Evolutionary conservation across 2,113 vertebrate species (phyloP).

Genomic region (Ifrita kowaldi): DNA sequence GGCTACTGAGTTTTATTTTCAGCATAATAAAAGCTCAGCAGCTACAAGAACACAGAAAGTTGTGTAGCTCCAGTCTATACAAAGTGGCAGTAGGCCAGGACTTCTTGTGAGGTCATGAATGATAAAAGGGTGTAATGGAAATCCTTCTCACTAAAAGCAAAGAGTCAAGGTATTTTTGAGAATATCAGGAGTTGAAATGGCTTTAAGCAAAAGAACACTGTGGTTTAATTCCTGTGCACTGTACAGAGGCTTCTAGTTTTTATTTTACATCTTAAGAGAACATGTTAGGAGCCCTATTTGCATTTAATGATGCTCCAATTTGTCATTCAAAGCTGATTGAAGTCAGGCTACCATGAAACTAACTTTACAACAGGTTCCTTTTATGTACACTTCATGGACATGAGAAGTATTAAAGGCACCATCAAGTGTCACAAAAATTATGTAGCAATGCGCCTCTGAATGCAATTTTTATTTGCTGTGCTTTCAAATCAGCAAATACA

Average conservation of each 20-base stretch:
- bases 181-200: neutral
- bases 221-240: neutral
- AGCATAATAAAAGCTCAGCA: neutral
- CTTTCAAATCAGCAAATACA: neutral
- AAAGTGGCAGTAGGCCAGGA: neutral
- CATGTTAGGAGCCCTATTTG: neutral
- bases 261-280: neutral
- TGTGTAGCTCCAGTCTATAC: neutral
- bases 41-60: neutral
- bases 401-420: neutral
- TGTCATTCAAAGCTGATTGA: neutral
- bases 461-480: neutral
- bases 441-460: neutral
- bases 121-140: neutral
- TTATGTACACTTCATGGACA: neutral
- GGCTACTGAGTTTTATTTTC: neutral
- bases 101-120: neutral
- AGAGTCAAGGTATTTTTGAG: neutral
- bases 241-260: neutral
- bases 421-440: slow-evolving; percentile 24
- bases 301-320: neutral
- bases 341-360: neutral
- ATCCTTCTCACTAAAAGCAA: neutral
- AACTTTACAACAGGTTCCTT: neutral
- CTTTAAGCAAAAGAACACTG: neutral